Percentiles rank a stretch among this genome's conserved stretches.
Evolutionary conservation across 2,797 vertebrate species (phyloP).

Genomic region (Sebastes nivosus): DNA sequence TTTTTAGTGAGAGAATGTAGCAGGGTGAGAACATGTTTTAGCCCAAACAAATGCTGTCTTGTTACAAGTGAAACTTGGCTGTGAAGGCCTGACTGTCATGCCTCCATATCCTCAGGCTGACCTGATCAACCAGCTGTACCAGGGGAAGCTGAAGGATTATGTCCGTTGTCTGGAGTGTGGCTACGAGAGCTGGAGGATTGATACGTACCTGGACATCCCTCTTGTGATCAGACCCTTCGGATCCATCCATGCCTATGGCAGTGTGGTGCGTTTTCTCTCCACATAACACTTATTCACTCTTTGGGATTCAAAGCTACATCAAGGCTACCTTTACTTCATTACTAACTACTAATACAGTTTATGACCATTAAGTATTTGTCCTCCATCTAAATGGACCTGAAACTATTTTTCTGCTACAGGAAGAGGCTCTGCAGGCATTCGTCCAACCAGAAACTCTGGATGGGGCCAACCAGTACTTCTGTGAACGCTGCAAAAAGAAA

Average conservation of each 20-base stretch:
- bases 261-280: constrained; percentile 89
- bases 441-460: constrained; percentile 98
- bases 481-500: constrained; percentile 99
- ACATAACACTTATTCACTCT: not conserved
- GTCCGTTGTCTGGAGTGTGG: constrained; percentile 98
- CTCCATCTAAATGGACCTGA: not conserved
- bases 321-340: not conserved
- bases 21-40: not conserved
- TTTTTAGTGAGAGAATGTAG: not conserved
- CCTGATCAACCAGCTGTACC: constrained; percentile 98
- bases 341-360: not conserved
- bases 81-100: constrained; percentile 40
- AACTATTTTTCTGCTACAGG: constrained; percentile 77
- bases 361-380: not conserved
- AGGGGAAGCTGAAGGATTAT: constrained; percentile 99
- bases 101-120: constrained; percentile 88
- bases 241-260: constrained; percentile 95
- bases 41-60: constrained; percentile 18
- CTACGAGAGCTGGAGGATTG: constrained; percentile 98
- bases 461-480: constrained; percentile 98
- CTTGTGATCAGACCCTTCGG: constrained; percentile 99
- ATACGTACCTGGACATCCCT: constrained; percentile 98
- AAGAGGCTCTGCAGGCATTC: constrained; percentile 98
- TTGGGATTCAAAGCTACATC: not conserved
- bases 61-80: constrained; percentile 14